Base-by-base conservation (phyloP, 2,888 invertebrate species). In the Drosophila picticornis region DNA sequence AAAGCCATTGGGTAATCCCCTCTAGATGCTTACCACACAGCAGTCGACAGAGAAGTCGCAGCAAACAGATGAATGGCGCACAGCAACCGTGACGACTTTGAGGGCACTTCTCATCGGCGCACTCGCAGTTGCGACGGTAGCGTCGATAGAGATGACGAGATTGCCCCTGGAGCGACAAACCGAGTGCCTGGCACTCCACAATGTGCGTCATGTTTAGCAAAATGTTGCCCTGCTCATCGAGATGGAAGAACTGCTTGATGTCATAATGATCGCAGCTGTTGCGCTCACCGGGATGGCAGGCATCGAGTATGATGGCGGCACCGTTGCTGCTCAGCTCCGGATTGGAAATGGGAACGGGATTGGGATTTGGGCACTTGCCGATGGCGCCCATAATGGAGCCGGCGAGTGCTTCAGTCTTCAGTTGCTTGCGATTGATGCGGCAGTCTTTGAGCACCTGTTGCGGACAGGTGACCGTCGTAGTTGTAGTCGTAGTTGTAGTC, bases 191-290 rank as follows among this genome's bases (percentile, higher is more conserved):
- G 19, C 88, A 85, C 62, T 93, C 93, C 2, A 83, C 80, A 31
- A 93, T 92, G 76, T 93, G 93, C 65, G 86, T 72, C 64, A 92
- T 92, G 68, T 90, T 92, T 34, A 93, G 67, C 80, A 93, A 74
- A 43, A 93, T 93, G 83, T 91, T 93, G 75, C 93, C 93, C 69
- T 91, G 81, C 55, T 94, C 93, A 79, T 93, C 92, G 59, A 94
- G 91, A 57, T 91, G 93, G 82, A 93, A 94, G 89, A 92, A 93
- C 79, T 92, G 84, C 68, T 91, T 91, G 63, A 93, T 91, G 68
- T 93, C 93, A 53, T 91, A 93, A 61, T 92, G 92, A 85, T 93
- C 93, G 73, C 91, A 89, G 74, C 74, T 77, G 57, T 81, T 90
- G 4, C 72, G 81, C 61, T 81, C 77, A 34, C 68, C 72, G 5